Evolutionary conservation across 2,888 invertebrate genomes (phyloP).

Genomic region (Epinotia brunnichana): DNA sequence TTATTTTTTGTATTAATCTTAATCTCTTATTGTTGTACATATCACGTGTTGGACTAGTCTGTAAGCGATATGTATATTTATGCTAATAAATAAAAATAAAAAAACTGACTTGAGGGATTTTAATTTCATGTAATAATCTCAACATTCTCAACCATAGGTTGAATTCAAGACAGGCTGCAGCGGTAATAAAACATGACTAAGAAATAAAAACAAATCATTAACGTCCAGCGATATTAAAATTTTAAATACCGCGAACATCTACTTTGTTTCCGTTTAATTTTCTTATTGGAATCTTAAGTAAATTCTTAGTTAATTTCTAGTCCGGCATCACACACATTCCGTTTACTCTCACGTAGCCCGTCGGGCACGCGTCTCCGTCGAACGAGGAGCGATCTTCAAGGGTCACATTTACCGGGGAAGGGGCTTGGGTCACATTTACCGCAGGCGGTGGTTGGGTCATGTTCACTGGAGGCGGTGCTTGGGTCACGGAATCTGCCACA

Average conservation of each 20-base stretch:
- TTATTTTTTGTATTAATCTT: too few species aligned
- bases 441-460: slow-evolving; percentile 44
- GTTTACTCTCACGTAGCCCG: slow-evolving; percentile 60
- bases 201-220: slow-evolving; percentile 5
- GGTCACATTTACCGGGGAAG: slow-evolving; percentile 47
- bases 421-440: slow-evolving; percentile 6
- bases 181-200: neutral
- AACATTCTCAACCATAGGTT: too few species aligned
- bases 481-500: slow-evolving; percentile 5
- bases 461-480: slow-evolving; percentile 36
- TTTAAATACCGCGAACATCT: slow-evolving; percentile 10
- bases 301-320: slow-evolving; percentile 37
- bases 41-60: too few species aligned
- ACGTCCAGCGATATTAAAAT: neutral
- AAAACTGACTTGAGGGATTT: too few species aligned
- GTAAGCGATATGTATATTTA: too few species aligned
- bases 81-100: too few species aligned
- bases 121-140: too few species aligned
- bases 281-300: slow-evolving; percentile 12
- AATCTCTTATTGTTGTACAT: too few species aligned
- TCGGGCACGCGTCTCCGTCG: slow-evolving; percentile 63
- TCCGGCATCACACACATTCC: slow-evolving; percentile 61
- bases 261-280: neutral
- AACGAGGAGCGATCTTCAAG: slow-evolving; percentile 63
- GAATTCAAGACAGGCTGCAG: too few species aligned